Evolutionary conservation across 2,888 invertebrate genomes (phyloP).

Genomic region (Terebella lapidaria): DNA sequence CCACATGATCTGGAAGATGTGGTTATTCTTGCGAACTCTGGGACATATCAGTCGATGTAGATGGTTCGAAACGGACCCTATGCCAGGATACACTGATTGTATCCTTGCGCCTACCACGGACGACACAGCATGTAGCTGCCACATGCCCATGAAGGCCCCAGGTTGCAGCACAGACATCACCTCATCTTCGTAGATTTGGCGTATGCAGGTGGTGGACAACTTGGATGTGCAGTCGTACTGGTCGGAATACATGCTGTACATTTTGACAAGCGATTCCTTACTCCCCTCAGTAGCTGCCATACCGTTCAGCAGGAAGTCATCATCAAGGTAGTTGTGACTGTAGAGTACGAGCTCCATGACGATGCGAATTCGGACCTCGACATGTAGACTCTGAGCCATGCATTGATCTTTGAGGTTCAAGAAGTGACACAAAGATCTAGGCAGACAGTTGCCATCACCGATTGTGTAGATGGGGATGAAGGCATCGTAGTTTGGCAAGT

Average conservation of each 20-base stretch:
- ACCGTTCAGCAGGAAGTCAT: background rate
- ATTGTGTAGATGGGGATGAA: background rate
- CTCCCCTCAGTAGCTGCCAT: background rate
- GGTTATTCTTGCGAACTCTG: background rate
- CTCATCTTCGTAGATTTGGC: background rate
- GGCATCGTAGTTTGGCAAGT: background rate
- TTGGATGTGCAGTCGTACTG: background rate
- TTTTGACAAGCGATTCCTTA: too few species aligned
- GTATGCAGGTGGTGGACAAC: background rate
- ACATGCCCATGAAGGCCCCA: background rate
- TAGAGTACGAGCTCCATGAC: background rate
- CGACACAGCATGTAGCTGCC: constrained; percentile 5
- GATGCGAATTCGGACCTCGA: constrained; percentile 1
- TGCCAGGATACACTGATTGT: constrained; percentile 1
- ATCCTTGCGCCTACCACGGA: background rate
- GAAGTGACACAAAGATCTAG: too few species aligned
- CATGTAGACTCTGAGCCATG: background rate
- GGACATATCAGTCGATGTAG: background rate
- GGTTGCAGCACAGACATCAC: background rate
- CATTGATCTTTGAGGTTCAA: too few species aligned
- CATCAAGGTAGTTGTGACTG: background rate
- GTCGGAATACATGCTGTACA: background rate
- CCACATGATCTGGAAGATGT: background rate
- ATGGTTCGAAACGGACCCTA: background rate
- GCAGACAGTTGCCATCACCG: constrained; percentile 3